Evolutionary conservation across 2,888 invertebrate species (phyloP).

Genomic region (Drosophila anceps): DNA sequence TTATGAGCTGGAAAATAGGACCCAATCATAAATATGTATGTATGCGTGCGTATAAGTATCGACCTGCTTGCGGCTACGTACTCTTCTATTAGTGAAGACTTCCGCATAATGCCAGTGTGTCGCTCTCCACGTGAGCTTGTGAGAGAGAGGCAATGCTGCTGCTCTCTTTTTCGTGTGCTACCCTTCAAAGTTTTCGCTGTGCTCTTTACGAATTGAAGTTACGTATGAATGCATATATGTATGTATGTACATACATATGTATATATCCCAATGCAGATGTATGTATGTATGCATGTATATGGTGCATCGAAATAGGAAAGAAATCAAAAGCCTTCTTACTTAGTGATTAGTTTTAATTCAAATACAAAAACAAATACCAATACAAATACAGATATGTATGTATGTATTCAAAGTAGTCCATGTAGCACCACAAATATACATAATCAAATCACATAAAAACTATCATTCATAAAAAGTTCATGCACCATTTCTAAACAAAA

Average conservation of each 20-base stretch:
- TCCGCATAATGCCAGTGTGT: constrained; percentile 23
- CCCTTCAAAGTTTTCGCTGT: constrained; percentile 22
- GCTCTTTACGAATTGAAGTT: constrained; percentile 15
- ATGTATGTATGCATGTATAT: neutral
- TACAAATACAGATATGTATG: neutral
- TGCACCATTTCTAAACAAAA: constrained; percentile 18
- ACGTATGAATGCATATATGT: constrained; percentile 17
- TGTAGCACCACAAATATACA: neutral
- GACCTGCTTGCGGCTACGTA: constrained; percentile 32
- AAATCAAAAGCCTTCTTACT: neutral
- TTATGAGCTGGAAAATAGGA: neutral
- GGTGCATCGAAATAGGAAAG: neutral
- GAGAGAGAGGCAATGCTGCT: constrained; percentile 17
- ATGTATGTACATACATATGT: constrained; percentile 6
- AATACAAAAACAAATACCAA: neutral
- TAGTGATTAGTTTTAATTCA: neutral
- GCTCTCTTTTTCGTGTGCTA: constrained; percentile 18
- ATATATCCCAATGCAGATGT: neutral
- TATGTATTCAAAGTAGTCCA: constrained; percentile 3
- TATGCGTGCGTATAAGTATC: constrained; percentile 23
- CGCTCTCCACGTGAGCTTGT: constrained; percentile 13
- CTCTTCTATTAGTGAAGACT: constrained; percentile 22
- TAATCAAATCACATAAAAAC: neutral
- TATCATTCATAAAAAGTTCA: constrained; percentile 12
- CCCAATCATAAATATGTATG: neutral